These are phyloP conservation scores for Serranochromis macrocephalus DNA, from an alignment of 2,113 vertebrate genomes.

Conservation along the genomic window DNA sequence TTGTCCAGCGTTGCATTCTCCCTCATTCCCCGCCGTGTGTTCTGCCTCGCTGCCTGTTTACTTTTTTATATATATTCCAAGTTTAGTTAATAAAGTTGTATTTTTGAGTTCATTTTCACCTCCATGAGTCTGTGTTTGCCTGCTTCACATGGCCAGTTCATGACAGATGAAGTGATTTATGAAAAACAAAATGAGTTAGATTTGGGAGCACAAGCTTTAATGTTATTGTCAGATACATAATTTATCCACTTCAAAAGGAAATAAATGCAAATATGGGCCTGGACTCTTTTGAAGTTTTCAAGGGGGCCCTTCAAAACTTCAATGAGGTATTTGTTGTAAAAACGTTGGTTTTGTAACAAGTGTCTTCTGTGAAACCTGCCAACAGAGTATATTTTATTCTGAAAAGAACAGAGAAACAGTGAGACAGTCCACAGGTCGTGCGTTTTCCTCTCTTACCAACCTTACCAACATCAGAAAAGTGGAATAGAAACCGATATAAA, in stretches of 20 bases:
- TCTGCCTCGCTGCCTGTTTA: not conserved
- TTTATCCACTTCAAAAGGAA: not conserved
- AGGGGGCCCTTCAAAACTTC: not conserved
- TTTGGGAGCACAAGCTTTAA: not conserved
- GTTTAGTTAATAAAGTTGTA: not conserved
- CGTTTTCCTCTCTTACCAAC: not conserved
- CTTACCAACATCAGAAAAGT: not conserved
- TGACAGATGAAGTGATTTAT: not conserved
- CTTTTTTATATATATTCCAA: not conserved
- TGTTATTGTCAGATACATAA: not conserved
- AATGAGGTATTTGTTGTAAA: not conserved
- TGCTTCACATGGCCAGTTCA: not conserved
- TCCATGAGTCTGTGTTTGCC: not conserved
- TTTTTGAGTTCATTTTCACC: not conserved
- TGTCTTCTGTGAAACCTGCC: not conserved
- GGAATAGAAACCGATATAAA: not conserved
- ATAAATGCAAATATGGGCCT: not conserved
- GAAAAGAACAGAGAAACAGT: not conserved
- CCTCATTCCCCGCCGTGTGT: rapidly evolving
- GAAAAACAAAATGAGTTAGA: not conserved
- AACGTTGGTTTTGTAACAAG: not conserved
- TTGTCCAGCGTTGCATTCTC: not conserved
- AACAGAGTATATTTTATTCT: not conserved
- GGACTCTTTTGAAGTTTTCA: not conserved
- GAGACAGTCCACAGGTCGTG: rapidly evolving